These are phyloP conservation scores for Diplazon laetatorius DNA, from an alignment of 2,888 invertebrate species.

Conservation along the genomic window DNA sequence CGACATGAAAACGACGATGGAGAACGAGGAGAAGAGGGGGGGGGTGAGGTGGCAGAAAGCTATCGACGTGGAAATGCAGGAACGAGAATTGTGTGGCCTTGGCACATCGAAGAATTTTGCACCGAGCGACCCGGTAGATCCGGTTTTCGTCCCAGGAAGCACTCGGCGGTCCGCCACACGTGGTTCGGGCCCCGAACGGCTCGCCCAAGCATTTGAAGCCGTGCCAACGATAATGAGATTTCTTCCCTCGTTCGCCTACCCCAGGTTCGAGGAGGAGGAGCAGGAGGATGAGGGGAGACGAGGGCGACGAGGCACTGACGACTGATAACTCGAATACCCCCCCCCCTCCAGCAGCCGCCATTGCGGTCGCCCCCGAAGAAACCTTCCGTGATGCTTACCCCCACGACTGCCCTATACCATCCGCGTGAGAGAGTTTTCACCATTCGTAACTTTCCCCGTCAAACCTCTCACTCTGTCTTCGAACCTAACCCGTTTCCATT, in stretches of 20 bases:
- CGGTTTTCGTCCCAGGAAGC: conserved; percentile 23
- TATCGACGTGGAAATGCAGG: not conserved
- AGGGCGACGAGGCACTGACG: not conserved
- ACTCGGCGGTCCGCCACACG: conserved; percentile 36
- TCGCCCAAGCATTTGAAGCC: conserved; percentile 32
- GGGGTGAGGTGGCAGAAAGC: not conserved
- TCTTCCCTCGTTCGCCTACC: conserved; percentile 32
- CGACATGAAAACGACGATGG: not conserved
- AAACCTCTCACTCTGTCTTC: conserved; percentile 10
- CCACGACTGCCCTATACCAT: not conserved
- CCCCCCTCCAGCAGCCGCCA: not conserved
- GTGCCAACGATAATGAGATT: conserved; percentile 56
- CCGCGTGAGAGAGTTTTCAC: conserved; percentile 18
- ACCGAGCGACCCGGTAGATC: conserved; percentile 7
- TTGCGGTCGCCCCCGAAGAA: not conserved
- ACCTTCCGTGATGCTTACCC: not conserved
- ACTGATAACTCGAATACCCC: conserved; percentile 54
- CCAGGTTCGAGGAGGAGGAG: not conserved
- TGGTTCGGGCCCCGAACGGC: conserved; percentile 6
- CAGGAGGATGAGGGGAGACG: too few relatives aligned
- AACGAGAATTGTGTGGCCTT: conserved; percentile 1
- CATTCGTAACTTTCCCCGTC: conserved; percentile 28
- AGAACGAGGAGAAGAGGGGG: too few relatives aligned
- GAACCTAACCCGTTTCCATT: too few relatives aligned
- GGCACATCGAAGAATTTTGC: conserved; percentile 12